Evolutionary conservation across 2,888 invertebrate genomes (phyloP).

Genomic region (Griposia aprilina): DNA sequence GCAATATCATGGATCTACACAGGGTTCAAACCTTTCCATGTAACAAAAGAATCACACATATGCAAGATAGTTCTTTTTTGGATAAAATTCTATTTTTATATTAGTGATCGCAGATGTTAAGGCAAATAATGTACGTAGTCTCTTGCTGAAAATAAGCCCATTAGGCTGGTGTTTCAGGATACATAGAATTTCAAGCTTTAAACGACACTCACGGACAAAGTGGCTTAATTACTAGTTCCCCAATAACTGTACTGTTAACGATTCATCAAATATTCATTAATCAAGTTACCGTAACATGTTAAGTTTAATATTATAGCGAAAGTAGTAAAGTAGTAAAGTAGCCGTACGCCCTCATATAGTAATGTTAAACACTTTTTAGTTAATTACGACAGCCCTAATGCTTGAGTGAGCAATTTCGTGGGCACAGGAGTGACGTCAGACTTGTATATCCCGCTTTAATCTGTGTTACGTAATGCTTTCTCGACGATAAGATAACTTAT

Average conservation of each 20-base stretch:
- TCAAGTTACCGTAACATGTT: slow-evolving; percentile 36
- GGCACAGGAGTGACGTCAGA: slow-evolving; percentile 65
- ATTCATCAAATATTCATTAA: slow-evolving; percentile 52
- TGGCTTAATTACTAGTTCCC: slow-evolving; percentile 18
- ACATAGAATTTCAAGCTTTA: neutral
- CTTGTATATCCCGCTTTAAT: slow-evolving; percentile 69
- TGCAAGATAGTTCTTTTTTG: neutral
- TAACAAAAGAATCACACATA: neutral
- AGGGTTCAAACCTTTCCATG: slow-evolving; percentile 24
- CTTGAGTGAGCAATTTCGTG: slow-evolving; percentile 70
- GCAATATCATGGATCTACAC: slow-evolving; percentile 44
- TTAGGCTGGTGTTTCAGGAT: neutral
- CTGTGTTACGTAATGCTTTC: slow-evolving; percentile 59
- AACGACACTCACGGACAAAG: neutral
- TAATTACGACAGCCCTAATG: slow-evolving; percentile 67
- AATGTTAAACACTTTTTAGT: slow-evolving; percentile 59
- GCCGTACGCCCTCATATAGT: slow-evolving; percentile 33
- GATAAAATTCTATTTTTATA: neutral
- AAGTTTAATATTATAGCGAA: slow-evolving; percentile 50
- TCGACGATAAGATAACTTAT: slow-evolving; percentile 69
- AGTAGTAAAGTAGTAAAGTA: no score
- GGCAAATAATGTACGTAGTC: neutral
- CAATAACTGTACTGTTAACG: slow-evolving; percentile 34
- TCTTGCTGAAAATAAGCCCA: neutral
- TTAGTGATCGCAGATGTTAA: neutral